Evolutionary conservation across 2,797 vertebrate species (phyloP).

Genomic region (Siniperca scherzeri): DNA sequence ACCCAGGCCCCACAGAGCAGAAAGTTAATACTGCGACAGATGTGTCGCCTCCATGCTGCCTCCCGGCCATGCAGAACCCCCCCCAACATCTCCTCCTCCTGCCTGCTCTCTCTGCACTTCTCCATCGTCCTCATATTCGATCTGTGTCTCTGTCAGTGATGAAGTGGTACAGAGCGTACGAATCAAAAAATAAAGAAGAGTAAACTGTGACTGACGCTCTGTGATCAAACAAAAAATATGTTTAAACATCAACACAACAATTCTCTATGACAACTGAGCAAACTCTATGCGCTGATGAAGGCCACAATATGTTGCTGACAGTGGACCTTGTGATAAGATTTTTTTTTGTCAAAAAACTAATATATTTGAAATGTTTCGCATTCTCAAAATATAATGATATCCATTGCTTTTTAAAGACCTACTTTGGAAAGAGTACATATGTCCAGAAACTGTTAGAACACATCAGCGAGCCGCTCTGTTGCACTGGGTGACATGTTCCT

Average conservation of each 20-base stretch:
- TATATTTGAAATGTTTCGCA: background rate
- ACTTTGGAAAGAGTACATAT: background rate
- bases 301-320: background rate
- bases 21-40: conserved; percentile 97
- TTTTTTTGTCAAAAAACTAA: background rate
- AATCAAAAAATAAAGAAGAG: background rate
- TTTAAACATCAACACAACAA: background rate
- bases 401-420: background rate
- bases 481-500: too few species aligned
- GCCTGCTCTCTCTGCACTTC: conserved; percentile 71
- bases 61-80: conserved; percentile 89
- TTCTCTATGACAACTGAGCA: background rate
- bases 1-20: conserved; percentile 93
- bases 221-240: background rate
- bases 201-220: background rate
- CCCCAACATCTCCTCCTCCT: conserved; percentile 76
- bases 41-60: conserved; percentile 93
- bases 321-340: background rate
- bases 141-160: conserved; percentile 15
- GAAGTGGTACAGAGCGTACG: background rate
- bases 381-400: background rate
- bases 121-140: conserved; percentile 66
- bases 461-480: too few species aligned
- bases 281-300: background rate
- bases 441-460: background rate